phyloP scores from a whole-genome alignment of 2,797 vertebrate species.

The Myotis vivesi region DNA sequence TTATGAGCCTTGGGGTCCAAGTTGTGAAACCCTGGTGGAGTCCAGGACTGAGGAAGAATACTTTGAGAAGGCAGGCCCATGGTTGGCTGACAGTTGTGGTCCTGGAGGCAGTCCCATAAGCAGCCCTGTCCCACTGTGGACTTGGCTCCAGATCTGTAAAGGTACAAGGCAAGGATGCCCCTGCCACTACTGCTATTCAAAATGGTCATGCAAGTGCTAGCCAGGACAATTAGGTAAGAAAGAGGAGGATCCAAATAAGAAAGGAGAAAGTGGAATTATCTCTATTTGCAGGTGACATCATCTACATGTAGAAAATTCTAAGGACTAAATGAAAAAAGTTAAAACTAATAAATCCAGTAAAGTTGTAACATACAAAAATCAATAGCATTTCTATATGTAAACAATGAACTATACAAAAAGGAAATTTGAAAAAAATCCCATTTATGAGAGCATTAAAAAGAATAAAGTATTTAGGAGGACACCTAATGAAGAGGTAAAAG shows the following conservation, averaged over 20 bases:
- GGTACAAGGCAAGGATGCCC: background rate
- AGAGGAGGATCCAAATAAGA: background rate
- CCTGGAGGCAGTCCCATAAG: background rate
- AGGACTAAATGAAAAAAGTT: background rate
- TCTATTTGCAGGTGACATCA: background rate
- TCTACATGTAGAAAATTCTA: background rate
- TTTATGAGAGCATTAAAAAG: background rate
- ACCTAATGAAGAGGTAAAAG: background rate
- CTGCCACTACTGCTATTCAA: background rate
- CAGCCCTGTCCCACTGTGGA: background rate
- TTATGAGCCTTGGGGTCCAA: background rate
- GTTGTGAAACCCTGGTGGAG: background rate
- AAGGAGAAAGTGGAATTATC: background rate
- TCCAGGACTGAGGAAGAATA: background rate
- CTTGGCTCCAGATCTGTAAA: background rate
- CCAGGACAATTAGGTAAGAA: background rate
- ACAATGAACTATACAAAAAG: background rate
- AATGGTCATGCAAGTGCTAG: background rate
- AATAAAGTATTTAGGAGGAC: background rate
- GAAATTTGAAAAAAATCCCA: background rate
- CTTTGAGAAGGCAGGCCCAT: background rate
- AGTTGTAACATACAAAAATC: background rate
- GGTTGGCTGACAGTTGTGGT: background rate
- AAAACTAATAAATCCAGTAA: background rate
- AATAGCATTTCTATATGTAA: background rate